Percentiles rank a stretch among this genome's conserved stretches.
Conservation (phyloP, 2,888 invertebrate genomes). For the Eledone cirrhosa region DNA sequence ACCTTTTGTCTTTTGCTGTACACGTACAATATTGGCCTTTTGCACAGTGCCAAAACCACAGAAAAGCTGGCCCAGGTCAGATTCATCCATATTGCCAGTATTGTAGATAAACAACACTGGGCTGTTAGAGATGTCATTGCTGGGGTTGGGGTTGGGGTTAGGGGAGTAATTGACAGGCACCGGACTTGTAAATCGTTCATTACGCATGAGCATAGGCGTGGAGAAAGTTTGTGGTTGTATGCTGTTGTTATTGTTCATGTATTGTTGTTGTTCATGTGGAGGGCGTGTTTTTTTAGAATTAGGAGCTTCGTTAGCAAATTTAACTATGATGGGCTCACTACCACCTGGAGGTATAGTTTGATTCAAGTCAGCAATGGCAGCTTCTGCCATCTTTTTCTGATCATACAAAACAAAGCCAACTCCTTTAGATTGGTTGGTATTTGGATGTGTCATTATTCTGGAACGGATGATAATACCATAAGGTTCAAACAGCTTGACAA, state of each 20-base stretch:
- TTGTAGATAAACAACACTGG: slow-evolving; percentile 66
- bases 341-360: slow-evolving; percentile 83
- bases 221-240: slow-evolving; percentile 9
- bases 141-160: neutral
- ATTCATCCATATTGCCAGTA: slow-evolving; percentile 66
- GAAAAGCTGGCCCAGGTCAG: slow-evolving; percentile 64
- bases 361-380: slow-evolving; percentile 85
- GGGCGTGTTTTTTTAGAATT: slow-evolving; percentile 69
- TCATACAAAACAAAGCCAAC: slow-evolving; percentile 88
- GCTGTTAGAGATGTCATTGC: slow-evolving; percentile 37
- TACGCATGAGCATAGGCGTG: slow-evolving; percentile 39
- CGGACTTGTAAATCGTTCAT: slow-evolving; percentile 43
- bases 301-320: slow-evolving; percentile 79
- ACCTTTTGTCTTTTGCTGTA: slow-evolving; percentile 63
- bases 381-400: slow-evolving; percentile 87
- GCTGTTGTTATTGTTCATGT: too few species aligned
- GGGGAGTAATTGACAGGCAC: slow-evolving; percentile 13
- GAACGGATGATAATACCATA: slow-evolving; percentile 92
- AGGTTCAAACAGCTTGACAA: slow-evolving; percentile 85
- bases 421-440: slow-evolving; percentile 86
- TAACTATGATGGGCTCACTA: slow-evolving; percentile 83
- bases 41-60: slow-evolving; percentile 66
- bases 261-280: slow-evolving; percentile 33
- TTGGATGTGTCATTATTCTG: slow-evolving; percentile 87
- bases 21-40: slow-evolving; percentile 66